phyloP scores from a whole-genome alignment of 2,888 invertebrate genomes.

The Tetranychus truncatus region DNA sequence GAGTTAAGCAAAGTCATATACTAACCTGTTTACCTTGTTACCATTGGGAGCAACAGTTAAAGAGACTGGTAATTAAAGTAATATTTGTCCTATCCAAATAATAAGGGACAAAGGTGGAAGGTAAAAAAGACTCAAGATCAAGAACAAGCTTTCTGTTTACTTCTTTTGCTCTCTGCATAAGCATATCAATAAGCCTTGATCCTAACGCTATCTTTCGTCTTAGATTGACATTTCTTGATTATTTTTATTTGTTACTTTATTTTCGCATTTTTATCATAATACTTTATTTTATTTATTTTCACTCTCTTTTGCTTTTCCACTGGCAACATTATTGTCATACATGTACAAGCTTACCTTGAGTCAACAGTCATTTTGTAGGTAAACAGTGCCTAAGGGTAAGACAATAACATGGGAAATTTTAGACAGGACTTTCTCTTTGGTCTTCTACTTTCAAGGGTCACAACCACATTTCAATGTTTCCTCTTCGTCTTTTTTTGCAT shows the following conservation, averaged over 20 bases:
- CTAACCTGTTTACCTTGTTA: background rate
- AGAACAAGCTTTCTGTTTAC: too few species aligned
- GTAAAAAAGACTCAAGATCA: too few species aligned
- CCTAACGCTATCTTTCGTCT: too few species aligned
- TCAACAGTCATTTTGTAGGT: background rate
- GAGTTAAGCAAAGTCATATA: background rate
- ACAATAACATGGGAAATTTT: background rate
- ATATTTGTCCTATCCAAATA: too few species aligned
- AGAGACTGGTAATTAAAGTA: too few species aligned
- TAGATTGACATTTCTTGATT: too few species aligned
- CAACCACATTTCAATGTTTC: background rate
- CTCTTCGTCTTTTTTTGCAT: background rate
- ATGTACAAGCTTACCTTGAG: background rate
- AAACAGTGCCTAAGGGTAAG: background rate
- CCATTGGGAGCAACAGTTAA: too few species aligned
- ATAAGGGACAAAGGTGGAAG: too few species aligned
- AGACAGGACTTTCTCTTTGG: background rate
- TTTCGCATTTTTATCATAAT: too few species aligned
- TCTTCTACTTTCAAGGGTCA: background rate
- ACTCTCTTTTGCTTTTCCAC: background rate
- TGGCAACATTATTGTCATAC: background rate
- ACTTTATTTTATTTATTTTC: background rate
- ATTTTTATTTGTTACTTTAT: too few species aligned
- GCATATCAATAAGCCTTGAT: too few species aligned
- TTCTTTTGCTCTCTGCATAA: too few species aligned